Percentiles rank a stretch among this genome's conserved stretches.
Evolutionary conservation across 2,797 vertebrate species (phyloP).

Genomic region (Linurgus olivaceus): DNA sequence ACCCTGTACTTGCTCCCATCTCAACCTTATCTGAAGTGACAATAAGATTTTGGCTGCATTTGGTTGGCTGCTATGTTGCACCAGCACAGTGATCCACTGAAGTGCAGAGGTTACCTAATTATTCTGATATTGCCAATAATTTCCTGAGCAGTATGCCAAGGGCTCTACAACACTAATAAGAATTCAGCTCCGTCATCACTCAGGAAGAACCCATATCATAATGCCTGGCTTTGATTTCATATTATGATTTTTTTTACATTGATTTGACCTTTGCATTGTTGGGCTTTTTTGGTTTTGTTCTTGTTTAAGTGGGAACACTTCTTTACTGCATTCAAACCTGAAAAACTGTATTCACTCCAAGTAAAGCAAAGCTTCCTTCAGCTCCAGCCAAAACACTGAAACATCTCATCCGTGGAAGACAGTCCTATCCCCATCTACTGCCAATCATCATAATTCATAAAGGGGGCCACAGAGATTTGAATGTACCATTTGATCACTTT

Average conservation of each 20-base stretch:
- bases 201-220: not conserved
- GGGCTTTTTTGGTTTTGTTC: not conserved
- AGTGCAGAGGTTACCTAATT: not conserved
- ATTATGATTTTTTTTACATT: not conserved
- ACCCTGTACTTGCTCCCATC: not conserved
- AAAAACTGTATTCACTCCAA: not conserved
- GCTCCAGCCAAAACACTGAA: not conserved
- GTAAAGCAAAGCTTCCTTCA: not conserved
- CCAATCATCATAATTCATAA: slow-evolving; percentile 40
- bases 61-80: not conserved
- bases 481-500: not conserved
- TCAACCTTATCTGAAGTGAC: not conserved
- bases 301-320: not conserved
- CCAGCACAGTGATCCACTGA: not conserved
- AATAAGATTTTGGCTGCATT: not conserved
- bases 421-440: slow-evolving; percentile 32
- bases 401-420: not conserved
- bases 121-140: not conserved
- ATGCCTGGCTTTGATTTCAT: not conserved
- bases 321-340: not conserved
- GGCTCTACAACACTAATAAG: not conserved
- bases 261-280: not conserved
- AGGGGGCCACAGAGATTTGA: slow-evolving; percentile 16
- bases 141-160: not conserved
- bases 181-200: not conserved